A percentile compares a stretch with the other conserved stretches of the same genome.
Evolutionary conservation across 2,797 vertebrate species (phyloP).

Genomic region (Anabas testudineus): DNA sequence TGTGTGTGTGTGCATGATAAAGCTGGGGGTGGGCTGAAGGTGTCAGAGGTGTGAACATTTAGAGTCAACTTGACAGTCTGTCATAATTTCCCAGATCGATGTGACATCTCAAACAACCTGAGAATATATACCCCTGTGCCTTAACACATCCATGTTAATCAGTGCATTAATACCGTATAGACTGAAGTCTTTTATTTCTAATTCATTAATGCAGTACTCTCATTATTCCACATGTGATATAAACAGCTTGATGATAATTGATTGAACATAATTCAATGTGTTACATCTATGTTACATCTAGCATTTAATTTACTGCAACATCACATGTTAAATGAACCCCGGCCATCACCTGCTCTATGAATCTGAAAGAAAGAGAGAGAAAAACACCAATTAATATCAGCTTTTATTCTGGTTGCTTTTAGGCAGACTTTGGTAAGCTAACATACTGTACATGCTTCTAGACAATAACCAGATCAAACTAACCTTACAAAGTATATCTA

Average conservation of each 20-base stretch:
- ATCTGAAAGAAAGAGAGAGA: not conserved
- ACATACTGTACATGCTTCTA: not conserved
- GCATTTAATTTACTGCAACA: too few relatives aligned
- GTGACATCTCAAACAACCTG: slow-evolving; percentile 65
- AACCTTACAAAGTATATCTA: not conserved
- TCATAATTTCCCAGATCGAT: slow-evolving; percentile 60
- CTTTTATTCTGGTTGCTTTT: not conserved
- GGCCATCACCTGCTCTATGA: too few relatives aligned
- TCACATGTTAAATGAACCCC: too few relatives aligned
- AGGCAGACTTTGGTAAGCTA: not conserved
- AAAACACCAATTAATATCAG: not conserved
- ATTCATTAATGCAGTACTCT: not conserved
- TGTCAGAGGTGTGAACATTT: slow-evolving; percentile 61
- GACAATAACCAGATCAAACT: not conserved
- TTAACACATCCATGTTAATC: slow-evolving; percentile 24
- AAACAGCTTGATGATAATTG: not conserved
- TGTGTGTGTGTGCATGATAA: slow-evolving; percentile 1
- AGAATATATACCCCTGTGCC: slow-evolving; percentile 35
- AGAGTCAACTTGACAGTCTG: slow-evolving; percentile 58
- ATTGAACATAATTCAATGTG: too few relatives aligned
- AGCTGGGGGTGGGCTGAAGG: slow-evolving; percentile 23
- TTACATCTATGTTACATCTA: too few relatives aligned
- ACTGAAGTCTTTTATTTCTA: not conserved
- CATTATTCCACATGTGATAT: slow-evolving; percentile 5
- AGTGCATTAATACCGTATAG: not conserved